A percentile compares a stretch with the other conserved stretches of the same genome.
Evolutionary conservation across 1,140 invertebrate species (phyloP).

Genomic region (Andrena cerasifolii): DNA sequence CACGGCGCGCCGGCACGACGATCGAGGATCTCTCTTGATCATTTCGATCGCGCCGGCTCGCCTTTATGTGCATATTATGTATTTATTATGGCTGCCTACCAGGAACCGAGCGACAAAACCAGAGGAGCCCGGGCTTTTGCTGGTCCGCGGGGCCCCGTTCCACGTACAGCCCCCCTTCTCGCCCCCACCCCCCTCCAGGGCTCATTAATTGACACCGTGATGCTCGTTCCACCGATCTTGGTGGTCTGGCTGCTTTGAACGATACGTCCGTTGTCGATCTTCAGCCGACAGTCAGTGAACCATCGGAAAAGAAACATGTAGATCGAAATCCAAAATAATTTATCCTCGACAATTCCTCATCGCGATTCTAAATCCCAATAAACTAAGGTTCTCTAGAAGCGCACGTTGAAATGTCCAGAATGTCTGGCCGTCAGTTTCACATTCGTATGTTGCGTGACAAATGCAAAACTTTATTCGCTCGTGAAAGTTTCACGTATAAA

Average conservation of each 20-base stretch:
- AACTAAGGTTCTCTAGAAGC: no score
- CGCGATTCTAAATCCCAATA: no score
- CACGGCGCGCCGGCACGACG: slow-evolving; percentile 61
- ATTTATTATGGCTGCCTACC: slow-evolving; percentile 80
- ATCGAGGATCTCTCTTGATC: slow-evolving; percentile 73
- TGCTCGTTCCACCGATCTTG: slow-evolving; percentile 74
- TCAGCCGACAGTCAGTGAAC: not conserved
- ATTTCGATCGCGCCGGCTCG: slow-evolving; percentile 78
- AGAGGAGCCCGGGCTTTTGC: slow-evolving; percentile 70
- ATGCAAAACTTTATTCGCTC: no score
- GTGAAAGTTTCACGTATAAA: not conserved
- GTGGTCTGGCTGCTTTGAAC: slow-evolving; percentile 75
- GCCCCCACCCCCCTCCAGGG: slow-evolving; percentile 2
- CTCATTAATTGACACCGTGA: slow-evolving; percentile 81
- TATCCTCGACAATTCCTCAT: no score
- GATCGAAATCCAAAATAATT: no score
- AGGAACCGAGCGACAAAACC: slow-evolving; percentile 79
- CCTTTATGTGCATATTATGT: slow-evolving; percentile 82
- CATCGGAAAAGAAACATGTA: slow-evolving; percentile 19
- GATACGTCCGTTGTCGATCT: slow-evolving; percentile 61
- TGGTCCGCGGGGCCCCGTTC: slow-evolving; percentile 57
- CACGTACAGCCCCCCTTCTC: slow-evolving; percentile 54
- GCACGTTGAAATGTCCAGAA: no score
- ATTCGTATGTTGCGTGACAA: no score
- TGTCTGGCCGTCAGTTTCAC: no score